Base-by-base conservation (phyloP, 2,113 vertebrate genomes). In the Holacanthus passer region DNA sequence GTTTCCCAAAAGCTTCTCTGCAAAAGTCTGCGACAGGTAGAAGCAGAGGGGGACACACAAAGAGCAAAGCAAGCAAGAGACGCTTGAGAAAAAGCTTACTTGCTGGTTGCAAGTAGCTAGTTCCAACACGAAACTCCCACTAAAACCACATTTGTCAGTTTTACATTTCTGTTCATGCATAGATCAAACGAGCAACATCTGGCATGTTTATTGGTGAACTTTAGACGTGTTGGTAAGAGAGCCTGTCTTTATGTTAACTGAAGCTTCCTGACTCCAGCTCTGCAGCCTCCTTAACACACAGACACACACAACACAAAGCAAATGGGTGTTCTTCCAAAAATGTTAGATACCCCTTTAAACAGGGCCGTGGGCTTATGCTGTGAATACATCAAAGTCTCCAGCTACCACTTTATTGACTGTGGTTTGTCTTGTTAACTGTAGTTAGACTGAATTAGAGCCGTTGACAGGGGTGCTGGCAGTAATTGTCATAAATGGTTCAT, bases 1-100 rank as follows among this genome's bases (percentile, higher is more conserved):
- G 32, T 91, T 96, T 72, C 98, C 98, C 90, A 98, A 80, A 14
- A 97, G 64, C 77, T 95, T 95, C 83, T 98, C 97, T 0, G 98
- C 95, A 95, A 98, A 99, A 0, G 97, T 97, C 98, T 99, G 91
- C 64, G 8, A 82, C 85, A 29, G 3, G 20, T 2, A 58, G 19
- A 37, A 62, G 14, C 35, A 78, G 1, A 50, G 5, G 1, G n/a
- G 37, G 31, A 52, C 11, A 10, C 45, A 62, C 35, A 56, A 20
- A 39, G 13, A 53, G 48, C 1, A 45, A 65, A 7, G 55, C 68
- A 53, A 58, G 48, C 9, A 50, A 12, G 3, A 11, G n/a, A n/a
- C n/a, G n/a, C n/a, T n/a, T n/a, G n/a, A n/a, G n/a, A n/a, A n/a
- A n/a, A n/a, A n/a, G n/a, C n/a, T n/a, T n/a, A n/a, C n/a, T 50